These are phyloP conservation scores for Lithobius niger DNA, from an alignment of 1,140 invertebrate species.

Conservation along the genomic window DNA sequence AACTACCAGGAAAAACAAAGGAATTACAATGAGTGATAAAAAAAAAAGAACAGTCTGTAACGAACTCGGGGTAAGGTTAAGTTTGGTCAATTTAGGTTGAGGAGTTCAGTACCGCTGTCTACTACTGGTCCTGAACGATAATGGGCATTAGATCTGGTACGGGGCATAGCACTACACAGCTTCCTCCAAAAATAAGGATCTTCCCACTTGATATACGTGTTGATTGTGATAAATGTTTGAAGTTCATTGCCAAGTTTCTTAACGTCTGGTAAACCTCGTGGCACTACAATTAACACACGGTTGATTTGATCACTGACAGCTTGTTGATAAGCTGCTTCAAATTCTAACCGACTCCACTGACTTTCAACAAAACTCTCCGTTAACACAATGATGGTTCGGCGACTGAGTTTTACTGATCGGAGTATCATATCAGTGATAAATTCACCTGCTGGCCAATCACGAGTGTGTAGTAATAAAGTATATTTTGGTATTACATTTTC, in stretches of 20 bases:
- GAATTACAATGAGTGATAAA: no score
- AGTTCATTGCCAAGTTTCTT: background rate
- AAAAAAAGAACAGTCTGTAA: no score
- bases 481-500: background rate
- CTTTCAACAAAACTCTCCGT: background rate
- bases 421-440: background rate
- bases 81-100: no score
- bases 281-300: background rate
- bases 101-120: no score
- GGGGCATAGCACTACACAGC: background rate
- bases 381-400: background rate
- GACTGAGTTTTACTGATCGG: background rate
- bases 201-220: background rate
- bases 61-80: no score
- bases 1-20: no score
- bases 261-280: background rate
- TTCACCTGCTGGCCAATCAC: background rate
- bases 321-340: background rate
- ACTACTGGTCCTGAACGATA: no score
- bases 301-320: background rate
- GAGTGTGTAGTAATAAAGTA: background rate
- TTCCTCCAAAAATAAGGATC: background rate
- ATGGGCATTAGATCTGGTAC: no score
- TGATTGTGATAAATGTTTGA: background rate
- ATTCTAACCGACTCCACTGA: conserved; percentile 1